Percentiles rank a stretch among this genome's conserved stretches.
Conservation (phyloP, 2,797 vertebrate species). For the Corythornis leucogaster region DNA sequence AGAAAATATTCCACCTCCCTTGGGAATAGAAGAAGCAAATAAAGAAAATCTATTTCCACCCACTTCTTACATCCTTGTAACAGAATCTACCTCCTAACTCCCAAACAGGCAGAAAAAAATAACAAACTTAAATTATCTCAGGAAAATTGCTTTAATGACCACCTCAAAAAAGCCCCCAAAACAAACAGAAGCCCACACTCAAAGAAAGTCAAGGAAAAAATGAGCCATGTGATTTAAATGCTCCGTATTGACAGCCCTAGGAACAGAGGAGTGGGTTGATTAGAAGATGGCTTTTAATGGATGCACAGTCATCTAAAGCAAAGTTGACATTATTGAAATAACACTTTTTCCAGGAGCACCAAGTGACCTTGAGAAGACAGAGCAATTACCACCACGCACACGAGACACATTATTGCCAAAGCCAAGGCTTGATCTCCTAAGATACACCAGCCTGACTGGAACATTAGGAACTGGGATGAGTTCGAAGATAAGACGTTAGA, state of each 20-base stretch:
- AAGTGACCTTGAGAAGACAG: slow-evolving; percentile 17
- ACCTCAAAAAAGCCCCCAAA: not conserved
- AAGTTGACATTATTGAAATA: slow-evolving; percentile 45
- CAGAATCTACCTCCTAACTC: not conserved
- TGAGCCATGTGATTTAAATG: not conserved
- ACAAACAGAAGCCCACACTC: slow-evolving; percentile 23
- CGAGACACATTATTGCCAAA: not conserved
- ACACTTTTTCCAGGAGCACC: not conserved
- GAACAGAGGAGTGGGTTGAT: slow-evolving; percentile 47
- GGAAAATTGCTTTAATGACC: not conserved
- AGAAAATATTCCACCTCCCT: not conserved
- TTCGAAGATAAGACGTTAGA: slow-evolving; percentile 16
- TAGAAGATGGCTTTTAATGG: slow-evolving; percentile 49
- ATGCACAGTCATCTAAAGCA: slow-evolving; percentile 10
- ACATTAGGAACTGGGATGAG: slow-evolving; percentile 9
- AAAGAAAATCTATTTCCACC: not conserved
- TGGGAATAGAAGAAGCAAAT: not conserved
- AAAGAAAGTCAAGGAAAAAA: slow-evolving; percentile 24
- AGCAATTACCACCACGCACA: not conserved
- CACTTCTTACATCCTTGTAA: not conserved
- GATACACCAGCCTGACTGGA: not conserved
- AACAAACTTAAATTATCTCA: not conserved
- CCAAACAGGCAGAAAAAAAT: not conserved
- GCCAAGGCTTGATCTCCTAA: not conserved
- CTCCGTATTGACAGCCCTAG: not conserved